A percentile compares a stretch with the other conserved stretches of the same genome.
Evolutionary conservation across 2,113 vertebrate species (phyloP).

Genomic region (Eublepharis macularius): DNA sequence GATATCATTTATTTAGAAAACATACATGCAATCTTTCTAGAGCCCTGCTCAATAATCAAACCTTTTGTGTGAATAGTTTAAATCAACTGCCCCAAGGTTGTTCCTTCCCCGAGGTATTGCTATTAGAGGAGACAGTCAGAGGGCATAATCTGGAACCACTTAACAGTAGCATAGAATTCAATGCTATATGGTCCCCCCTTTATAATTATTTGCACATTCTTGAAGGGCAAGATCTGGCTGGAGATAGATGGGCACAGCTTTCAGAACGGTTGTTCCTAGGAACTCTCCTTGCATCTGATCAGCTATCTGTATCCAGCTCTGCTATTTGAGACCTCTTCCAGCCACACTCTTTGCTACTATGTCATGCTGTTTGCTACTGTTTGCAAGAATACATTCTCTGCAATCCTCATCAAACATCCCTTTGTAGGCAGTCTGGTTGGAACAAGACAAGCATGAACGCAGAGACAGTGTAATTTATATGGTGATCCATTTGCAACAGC

Average conservation of each 20-base stretch:
- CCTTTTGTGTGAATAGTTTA: neutral
- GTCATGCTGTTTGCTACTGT: neutral
- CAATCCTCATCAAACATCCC: neutral
- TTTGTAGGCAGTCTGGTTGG: too few relatives aligned
- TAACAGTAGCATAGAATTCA: neutral
- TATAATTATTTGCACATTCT: neutral
- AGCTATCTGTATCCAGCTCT: neutral
- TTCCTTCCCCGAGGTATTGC: neutral
- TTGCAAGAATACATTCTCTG: neutral
- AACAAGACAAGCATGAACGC: neutral
- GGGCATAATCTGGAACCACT: neutral
- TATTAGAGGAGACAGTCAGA: neutral
- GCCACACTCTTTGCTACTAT: neutral
- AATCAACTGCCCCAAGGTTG: neutral
- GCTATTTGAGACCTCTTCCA: neutral
- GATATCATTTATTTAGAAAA: too few relatives aligned
- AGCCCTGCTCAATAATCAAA: too few relatives aligned
- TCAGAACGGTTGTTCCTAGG: neutral
- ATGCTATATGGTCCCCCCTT: neutral
- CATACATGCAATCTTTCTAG: too few relatives aligned
- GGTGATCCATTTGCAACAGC: neutral
- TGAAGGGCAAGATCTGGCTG: neutral
- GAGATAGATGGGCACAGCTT: neutral
- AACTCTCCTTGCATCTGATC: neutral
- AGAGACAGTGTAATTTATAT: neutral